phyloP scores from a whole-genome alignment of 2,113 vertebrate genomes.

The Cepphus grylle region DNA sequence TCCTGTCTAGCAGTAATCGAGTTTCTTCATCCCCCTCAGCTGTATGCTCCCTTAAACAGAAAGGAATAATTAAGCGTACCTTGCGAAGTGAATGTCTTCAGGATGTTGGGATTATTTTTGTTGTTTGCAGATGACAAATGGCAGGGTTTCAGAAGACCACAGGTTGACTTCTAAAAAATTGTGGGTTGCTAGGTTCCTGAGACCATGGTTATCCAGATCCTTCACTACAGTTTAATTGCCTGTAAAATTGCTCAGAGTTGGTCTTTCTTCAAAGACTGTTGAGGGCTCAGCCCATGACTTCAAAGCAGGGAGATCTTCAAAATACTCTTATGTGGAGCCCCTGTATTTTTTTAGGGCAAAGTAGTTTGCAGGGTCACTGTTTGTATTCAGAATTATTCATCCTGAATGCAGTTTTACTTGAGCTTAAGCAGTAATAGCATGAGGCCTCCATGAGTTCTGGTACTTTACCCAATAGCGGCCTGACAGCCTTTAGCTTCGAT shows the following conservation, averaged over 20 bases:
- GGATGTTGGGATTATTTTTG: neutral
- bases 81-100: neutral
- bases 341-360: neutral
- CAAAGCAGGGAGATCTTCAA: neutral
- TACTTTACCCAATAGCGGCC: neutral
- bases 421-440: neutral
- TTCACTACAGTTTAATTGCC: neutral
- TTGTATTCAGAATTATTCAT: neutral
- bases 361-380: neutral
- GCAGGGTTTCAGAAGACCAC: neutral
- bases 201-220: neutral
- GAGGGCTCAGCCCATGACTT: neutral
- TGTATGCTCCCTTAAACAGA: neutral
- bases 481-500: neutral
- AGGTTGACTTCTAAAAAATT: neutral
- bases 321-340: neutral
- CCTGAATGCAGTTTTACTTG: neutral
- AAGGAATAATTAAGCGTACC: neutral
- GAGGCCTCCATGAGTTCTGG: neutral
- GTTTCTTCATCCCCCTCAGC: neutral
- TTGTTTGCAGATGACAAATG: neutral
- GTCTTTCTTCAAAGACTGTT: neutral
- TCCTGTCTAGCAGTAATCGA: neutral
- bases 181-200: neutral
- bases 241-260: neutral